Evolutionary conservation across 2,797 vertebrate species (phyloP), one percentile per base, ranked within the genome.

Genomic region (Sebastes vulpes): DNA sequence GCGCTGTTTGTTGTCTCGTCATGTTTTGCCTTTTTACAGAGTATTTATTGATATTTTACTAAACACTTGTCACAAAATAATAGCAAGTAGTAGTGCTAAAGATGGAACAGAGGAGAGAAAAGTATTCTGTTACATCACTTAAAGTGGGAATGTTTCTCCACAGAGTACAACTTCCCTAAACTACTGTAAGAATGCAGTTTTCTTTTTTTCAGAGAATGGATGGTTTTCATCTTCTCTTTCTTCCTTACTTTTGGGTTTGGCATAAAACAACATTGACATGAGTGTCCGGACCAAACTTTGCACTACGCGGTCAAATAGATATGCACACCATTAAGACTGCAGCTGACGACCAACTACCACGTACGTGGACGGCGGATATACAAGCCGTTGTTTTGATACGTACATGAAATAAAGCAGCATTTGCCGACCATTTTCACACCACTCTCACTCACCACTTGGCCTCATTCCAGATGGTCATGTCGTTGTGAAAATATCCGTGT

Each of bases 1-100:
- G 20, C 21, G 10, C 42, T n/a, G 48, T 31, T 79, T 77, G 25
- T 63, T 81, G 54, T 81, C 65, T 75, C 54, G 50, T 77, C 21
- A 23, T 58, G 31, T 67, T 67, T 69, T 50, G 10, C 5, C 28
- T 56, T 26, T 66, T 57, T 7, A 38, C 21, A 31, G 11, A 28
- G 23, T 69, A 71, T 67, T 61, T 75, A 75, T 52, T 59, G 42
- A 63, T 32, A 26, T 56, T 71, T 71, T 35, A 31, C 5, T 29
- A 28, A 31, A 31, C 57, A 18, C 28, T n/a, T 35, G 6, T 5
- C 32, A 29, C 12, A 1, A 6, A 60, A 28, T 0, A 59, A 3
- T 6, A 31, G 16, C 28, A 59, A 61, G 59, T 35, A 61, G 14
- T 23, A 26, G 1, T 23, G 14, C 2, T 35, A 28, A 12, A 50